Evolutionary conservation across 1,140 invertebrate genomes (phyloP).

Genomic region (Adelges cooleyi): DNA sequence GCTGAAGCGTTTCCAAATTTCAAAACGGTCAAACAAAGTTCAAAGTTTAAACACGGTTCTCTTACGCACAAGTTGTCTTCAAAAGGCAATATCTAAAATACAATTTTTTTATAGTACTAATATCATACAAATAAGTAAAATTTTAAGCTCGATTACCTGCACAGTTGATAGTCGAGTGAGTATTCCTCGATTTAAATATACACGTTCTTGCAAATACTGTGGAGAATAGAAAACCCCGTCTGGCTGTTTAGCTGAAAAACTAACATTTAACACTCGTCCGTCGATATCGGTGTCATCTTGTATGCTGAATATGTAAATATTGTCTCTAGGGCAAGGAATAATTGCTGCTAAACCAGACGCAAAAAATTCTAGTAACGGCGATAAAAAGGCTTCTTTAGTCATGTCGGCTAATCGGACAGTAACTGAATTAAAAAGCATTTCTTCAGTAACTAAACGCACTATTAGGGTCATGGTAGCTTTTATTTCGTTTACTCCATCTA

Average conservation of each 20-base stretch:
- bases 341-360: conserved; percentile 83
- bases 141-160: conserved; percentile 45
- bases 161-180: conserved; percentile 76
- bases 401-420: conserved; percentile 87
- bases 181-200: conserved; percentile 80
- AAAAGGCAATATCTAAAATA: conserved; percentile 72
- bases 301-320: conserved; percentile 87
- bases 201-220: conserved; percentile 82
- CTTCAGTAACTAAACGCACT: conserved; percentile 81
- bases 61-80: conserved; percentile 93
- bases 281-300: conserved; percentile 79
- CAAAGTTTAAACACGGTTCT: conserved; percentile 93
- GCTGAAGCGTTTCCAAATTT: conserved; percentile 89
- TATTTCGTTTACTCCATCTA: conserved; percentile 81
- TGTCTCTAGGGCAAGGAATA: conserved; percentile 80
- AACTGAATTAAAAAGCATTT: conserved; percentile 90
- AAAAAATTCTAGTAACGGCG: conserved; percentile 78
- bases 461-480: conserved; percentile 79
- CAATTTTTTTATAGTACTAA: background rate
- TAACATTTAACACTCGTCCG: conserved; percentile 81
- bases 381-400: conserved; percentile 85
- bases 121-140: conserved; percentile 1
- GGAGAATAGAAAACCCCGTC: conserved; percentile 73
- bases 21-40: conserved; percentile 81
- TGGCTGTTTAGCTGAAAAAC: conserved; percentile 75